Base-by-base conservation (phyloP, 2,888 invertebrate genomes). In the Ecliptopera silaceata region DNA sequence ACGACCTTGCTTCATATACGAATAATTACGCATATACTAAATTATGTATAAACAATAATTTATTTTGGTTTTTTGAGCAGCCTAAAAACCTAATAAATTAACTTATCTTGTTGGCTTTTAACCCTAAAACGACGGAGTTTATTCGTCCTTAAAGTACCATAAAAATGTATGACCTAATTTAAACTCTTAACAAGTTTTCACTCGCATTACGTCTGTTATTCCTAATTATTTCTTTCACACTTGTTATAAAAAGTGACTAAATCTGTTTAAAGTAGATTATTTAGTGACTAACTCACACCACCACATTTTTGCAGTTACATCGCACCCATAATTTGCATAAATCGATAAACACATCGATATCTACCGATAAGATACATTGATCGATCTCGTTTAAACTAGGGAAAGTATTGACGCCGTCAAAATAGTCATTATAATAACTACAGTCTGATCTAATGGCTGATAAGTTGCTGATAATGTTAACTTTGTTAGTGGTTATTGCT, bases 1-100 rank as follows among this genome's bases (percentile, higher is more conserved):
- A 49, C 49, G 64, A 63, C 66, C 66, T 66, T 64, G 64, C 53
- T 63, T 56, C 43, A 51, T 32, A 38, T 57, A 50, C 56, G 43
- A 42, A 50, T 60, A 56, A 38, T 57, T 61, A 57, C 50, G 46
- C 51, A 54, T 54, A 50, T 54, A 26, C 41, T 56, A 60, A 52
- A 17, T 46, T 46, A 12, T 11, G 42, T 8, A 12, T 11, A 22
- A 5, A 8, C 6, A 22, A 22, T 22, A 4, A 6, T 4, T 26
- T 26, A 8, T 26, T 26, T 26, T 6, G 1, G 6, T 8, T 4
- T 26, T 26, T 26, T 26, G 0, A 1, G 1, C 26, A 26, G 10
- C 26, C 26, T 8, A 1, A 26, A 6, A 26, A 26, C 26, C 1
- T 6, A 26, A 26, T 8, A 26, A 26, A 26, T 26, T 6, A 6